Percentiles rank a stretch among this genome's conserved stretches.
Evolutionary conservation across 2,888 invertebrate genomes (phyloP).

Genomic region (Eupithecia abbreviata): DNA sequence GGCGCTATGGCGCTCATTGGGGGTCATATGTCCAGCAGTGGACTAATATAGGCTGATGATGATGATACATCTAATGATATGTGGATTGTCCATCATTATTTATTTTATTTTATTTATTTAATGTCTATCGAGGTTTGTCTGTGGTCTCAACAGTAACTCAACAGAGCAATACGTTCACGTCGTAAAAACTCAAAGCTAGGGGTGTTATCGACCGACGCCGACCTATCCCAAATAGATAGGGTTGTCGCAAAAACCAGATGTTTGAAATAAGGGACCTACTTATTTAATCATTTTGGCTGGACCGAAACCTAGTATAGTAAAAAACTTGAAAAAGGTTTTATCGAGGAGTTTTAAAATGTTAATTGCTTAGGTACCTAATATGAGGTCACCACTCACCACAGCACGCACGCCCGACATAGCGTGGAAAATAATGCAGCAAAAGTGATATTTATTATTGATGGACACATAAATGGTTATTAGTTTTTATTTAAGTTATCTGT

Average conservation of each 20-base stretch:
- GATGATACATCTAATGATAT: too few species aligned
- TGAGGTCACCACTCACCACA: neutral
- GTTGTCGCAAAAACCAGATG: slow-evolving; percentile 43
- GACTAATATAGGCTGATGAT: too few species aligned
- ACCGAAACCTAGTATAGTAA: neutral
- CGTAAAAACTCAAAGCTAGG: slow-evolving; percentile 28
- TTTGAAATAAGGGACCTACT: neutral
- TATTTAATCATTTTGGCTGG: neutral
- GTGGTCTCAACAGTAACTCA: neutral
- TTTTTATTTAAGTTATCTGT: too few species aligned
- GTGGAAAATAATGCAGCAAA: neutral
- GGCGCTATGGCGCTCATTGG: too few species aligned
- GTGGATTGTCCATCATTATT: too few species aligned
- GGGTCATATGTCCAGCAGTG: too few species aligned
- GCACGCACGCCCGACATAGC: neutral
- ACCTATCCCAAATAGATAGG: slow-evolving; percentile 70
- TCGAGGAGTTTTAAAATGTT: too few species aligned
- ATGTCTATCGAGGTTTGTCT: neutral
- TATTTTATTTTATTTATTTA: neutral
- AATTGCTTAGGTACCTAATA: too few species aligned
- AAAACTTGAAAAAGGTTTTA: neutral
- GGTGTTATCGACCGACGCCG: slow-evolving; percentile 60
- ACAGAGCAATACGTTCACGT: slow-evolving; percentile 1
- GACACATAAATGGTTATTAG: too few species aligned
- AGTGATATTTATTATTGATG: too few species aligned